Percentiles rank a stretch among this genome's conserved stretches.
phyloP scores from a whole-genome alignment of 2,797 vertebrate species.

The Helicolenus hilgendorfi region DNA sequence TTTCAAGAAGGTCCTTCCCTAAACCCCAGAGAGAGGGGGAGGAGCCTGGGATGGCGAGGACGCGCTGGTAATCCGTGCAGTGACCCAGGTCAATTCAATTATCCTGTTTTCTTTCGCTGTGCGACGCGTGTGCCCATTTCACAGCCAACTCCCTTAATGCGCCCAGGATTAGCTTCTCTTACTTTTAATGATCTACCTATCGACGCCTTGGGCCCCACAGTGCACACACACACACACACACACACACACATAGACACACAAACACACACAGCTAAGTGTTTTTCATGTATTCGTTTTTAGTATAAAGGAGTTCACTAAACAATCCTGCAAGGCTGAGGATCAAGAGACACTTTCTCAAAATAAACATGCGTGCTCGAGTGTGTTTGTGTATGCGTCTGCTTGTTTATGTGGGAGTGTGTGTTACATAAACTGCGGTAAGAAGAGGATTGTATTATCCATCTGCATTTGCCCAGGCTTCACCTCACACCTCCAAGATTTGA shows the following conservation, averaged over 20 bases:
- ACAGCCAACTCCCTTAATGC: constrained; percentile 91
- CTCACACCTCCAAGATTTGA: constrained; percentile 82
- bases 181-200: constrained; percentile 93
- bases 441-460: constrained; percentile 67
- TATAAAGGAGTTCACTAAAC: constrained; percentile 72
- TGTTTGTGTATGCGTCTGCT: constrained; percentile 47
- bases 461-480: constrained; percentile 75
- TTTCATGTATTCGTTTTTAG: constrained; percentile 60
- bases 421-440: constrained; percentile 72
- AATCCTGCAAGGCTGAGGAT: constrained; percentile 56
- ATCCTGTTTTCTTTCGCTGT: constrained; percentile 91
- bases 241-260: constrained; percentile 17
- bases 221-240: constrained; percentile 32
- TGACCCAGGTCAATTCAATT: constrained; percentile 93
- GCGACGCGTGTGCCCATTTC: constrained; percentile 91
- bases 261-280: constrained; percentile 62
- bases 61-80: constrained; percentile 89
- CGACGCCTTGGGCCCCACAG: constrained; percentile 83
- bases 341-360: constrained; percentile 61
- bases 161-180: constrained; percentile 92
- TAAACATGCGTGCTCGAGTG: constrained; percentile 40
- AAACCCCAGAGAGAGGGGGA: constrained; percentile 86
- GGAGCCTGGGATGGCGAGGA: constrained; percentile 83
- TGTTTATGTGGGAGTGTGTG: constrained; percentile 66
- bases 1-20: constrained; percentile 86